Conservation (phyloP, 2,888 invertebrate species). For the Stenolophus ochropezus region DNA sequence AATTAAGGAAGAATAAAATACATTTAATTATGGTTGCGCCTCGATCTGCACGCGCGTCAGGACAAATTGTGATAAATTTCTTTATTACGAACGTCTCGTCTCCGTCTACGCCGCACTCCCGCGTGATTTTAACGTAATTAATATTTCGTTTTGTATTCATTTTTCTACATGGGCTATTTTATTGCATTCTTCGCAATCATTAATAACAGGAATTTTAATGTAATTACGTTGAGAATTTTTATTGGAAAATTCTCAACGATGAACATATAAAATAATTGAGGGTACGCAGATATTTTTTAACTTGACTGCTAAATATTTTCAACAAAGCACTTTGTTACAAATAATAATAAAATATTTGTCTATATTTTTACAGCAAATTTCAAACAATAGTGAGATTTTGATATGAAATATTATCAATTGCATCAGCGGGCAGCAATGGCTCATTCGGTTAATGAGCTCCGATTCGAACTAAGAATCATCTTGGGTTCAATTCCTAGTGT, state of each 20-base stretch:
- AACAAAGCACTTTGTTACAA: no score
- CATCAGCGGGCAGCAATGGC: no score
- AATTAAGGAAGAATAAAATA: conserved; percentile 42
- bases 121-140: conserved; percentile 41
- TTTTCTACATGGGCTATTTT: not conserved
- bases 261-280: no score
- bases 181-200: conserved; percentile 17
- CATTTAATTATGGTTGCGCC: conserved; percentile 40
- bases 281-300: no score
- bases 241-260: not conserved
- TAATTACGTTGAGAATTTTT: not conserved
- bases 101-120: not conserved
- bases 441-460: no score
- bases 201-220: not conserved
- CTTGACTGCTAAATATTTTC: no score
- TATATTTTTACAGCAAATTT: no score
- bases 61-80: conserved; percentile 50
- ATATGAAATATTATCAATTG: no score
- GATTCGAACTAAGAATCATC: no score
- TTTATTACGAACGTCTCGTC: conserved; percentile 21
- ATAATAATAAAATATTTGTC: no score
- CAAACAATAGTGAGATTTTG: no score
- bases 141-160: conserved; percentile 6
- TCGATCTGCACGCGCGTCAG: conserved; percentile 10
- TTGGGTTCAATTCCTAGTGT: no score